Conservation (phyloP, 2,797 vertebrate species). For the Eulemur rubriventer region DNA sequence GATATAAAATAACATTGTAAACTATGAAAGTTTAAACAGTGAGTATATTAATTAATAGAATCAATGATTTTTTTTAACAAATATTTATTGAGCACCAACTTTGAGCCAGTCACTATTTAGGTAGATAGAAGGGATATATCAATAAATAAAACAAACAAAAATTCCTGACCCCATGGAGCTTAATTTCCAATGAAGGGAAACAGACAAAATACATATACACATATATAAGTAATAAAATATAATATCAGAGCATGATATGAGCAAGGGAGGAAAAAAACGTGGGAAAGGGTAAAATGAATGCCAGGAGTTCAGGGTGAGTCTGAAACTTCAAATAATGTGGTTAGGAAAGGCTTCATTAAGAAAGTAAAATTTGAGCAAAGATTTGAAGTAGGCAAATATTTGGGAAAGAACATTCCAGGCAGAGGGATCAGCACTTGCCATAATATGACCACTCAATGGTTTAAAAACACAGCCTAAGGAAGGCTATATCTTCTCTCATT, state of each 20-base stretch:
- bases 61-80: neutral
- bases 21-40: neutral
- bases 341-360: neutral
- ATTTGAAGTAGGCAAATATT: neutral
- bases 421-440: neutral
- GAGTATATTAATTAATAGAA: neutral
- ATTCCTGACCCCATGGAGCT: neutral
- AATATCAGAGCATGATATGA: neutral
- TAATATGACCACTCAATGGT: neutral
- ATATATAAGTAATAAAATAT: neutral
- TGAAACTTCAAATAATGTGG: neutral
- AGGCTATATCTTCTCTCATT: neutral
- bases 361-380: neutral
- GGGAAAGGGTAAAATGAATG: neutral
- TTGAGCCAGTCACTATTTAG: neutral
- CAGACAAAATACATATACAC: neutral
- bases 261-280: conserved; percentile 30
- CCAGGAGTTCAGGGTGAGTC: neutral
- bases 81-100: neutral
- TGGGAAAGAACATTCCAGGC: neutral
- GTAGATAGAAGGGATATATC: neutral
- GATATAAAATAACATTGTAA: conserved; percentile 14
- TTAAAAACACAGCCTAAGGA: neutral
- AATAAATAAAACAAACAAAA: conserved; percentile 35
- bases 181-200: neutral